A percentile compares a stretch with the other conserved stretches of the same genome.
Conservation (phyloP, 2,113 vertebrate species). For the Rhynchomys soricoides region DNA sequence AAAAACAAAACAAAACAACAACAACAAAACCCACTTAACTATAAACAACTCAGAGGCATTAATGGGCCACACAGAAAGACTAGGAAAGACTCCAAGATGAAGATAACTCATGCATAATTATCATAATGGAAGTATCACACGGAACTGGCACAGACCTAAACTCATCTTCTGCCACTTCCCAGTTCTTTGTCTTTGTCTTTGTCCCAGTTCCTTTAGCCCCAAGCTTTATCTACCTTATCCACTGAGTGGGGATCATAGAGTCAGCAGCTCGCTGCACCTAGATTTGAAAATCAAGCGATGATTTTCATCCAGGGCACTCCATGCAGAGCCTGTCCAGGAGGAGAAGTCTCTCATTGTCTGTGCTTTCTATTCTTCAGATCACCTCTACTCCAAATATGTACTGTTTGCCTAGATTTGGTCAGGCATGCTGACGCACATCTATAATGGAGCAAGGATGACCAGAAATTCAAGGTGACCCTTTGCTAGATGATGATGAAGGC, state of each 20-base stretch:
- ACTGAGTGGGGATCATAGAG: neutral
- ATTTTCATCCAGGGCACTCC: neutral
- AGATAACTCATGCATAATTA: neutral
- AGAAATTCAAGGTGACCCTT: neutral
- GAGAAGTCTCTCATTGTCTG: neutral
- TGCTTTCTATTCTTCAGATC: neutral
- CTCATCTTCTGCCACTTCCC: neutral
- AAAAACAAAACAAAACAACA: neutral
- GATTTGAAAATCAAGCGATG: neutral
- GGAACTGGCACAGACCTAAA: neutral
- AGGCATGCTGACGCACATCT: neutral
- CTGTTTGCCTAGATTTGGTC: neutral
- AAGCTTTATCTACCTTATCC: neutral
- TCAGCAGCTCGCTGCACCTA: neutral
- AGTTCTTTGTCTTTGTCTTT: neutral
- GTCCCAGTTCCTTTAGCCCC: neutral
- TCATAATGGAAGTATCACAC: neutral
- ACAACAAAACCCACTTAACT: neutral
- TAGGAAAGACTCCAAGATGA: neutral
- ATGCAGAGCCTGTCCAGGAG: neutral
- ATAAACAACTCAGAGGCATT: neutral
- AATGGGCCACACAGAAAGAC: neutral
- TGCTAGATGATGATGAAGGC: neutral
- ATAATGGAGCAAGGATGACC: neutral
- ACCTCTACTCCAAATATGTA: neutral